Percentiles rank a stretch among this genome's conserved stretches.
Evolutionary conservation across 2,797 vertebrate species (phyloP).

Genomic region (Eidolon dupreanum): DNA sequence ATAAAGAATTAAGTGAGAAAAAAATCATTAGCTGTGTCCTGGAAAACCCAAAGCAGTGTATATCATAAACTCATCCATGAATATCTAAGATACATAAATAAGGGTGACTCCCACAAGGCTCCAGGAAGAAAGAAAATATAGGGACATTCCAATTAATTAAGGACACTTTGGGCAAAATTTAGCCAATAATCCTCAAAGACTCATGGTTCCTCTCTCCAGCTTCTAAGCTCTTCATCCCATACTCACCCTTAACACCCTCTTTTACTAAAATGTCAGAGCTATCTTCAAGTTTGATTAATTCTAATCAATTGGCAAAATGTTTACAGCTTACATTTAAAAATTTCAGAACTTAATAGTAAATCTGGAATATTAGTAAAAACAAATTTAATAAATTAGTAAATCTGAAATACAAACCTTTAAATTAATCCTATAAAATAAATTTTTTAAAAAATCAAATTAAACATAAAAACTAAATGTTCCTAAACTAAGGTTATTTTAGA

Average conservation of each 20-base stretch:
- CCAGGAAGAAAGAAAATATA: not conserved
- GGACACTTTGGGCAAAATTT: not conserved
- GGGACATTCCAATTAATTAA: not conserved
- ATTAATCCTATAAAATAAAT: not conserved
- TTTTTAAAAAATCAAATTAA: slow-evolving; percentile 8
- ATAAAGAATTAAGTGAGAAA: not conserved
- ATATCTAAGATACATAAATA: not conserved
- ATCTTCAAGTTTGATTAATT: not conserved
- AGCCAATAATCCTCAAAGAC: not conserved
- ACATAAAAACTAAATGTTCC: slow-evolving; percentile 26
- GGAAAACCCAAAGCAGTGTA: not conserved
- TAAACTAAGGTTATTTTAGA: not conserved
- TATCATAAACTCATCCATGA: not conserved
- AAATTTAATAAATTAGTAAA: slow-evolving; percentile 12
- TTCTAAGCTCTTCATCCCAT: not conserved
- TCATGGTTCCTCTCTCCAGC: not conserved
- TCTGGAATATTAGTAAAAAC: not conserved
- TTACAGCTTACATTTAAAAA: not conserved
- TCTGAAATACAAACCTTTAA: not conserved
- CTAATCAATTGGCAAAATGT: slow-evolving; percentile 1
- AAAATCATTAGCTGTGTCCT: not conserved
- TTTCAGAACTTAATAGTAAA: slow-evolving; percentile 7
- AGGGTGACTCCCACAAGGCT: not conserved
- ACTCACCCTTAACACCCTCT: not conserved
- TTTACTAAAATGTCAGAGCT: not conserved